Conservation (phyloP, 2,113 vertebrate species). For the Misgurnus anguillicaudatus region DNA sequence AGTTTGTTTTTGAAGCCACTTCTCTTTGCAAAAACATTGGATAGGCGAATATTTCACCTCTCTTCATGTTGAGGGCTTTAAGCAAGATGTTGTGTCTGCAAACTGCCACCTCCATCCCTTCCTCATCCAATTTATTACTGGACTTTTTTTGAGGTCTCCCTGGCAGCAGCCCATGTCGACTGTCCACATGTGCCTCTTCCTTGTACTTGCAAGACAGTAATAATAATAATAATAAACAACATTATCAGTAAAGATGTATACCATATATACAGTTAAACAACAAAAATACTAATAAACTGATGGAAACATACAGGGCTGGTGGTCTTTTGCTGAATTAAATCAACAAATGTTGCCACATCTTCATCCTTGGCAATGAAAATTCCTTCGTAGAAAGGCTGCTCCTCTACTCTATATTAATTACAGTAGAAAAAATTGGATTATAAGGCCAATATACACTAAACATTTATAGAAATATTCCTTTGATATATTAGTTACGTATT, state of each 20-base stretch:
- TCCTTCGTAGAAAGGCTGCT: too few relatives aligned
- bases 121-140: constrained; percentile 25
- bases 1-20: constrained; percentile 1
- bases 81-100: constrained; percentile 33
- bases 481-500: too few relatives aligned
- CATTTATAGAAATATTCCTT: too few relatives aligned
- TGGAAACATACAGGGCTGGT: constrained; percentile 1
- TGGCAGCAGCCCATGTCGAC: constrained; percentile 17
- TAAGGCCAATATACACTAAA: not conserved
- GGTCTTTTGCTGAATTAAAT: not conserved
- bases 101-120: constrained; percentile 36
- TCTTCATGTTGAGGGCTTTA: constrained; percentile 29
- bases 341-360: constrained; percentile 36
- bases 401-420: constrained; percentile 30
- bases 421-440: not conserved
- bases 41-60: constrained; percentile 36
- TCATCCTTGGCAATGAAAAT: constrained; percentile 36
- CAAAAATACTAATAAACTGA: not conserved
- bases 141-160: constrained; percentile 7
- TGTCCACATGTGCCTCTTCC: constrained; percentile 26
- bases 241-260: not conserved
- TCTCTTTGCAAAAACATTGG: constrained; percentile 29
- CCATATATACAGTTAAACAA: not conserved
- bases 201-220: not conserved
- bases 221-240: not conserved